Base-by-base conservation (phyloP, 2,797 vertebrate genomes). In the Limnodromus scolopaceus region DNA sequence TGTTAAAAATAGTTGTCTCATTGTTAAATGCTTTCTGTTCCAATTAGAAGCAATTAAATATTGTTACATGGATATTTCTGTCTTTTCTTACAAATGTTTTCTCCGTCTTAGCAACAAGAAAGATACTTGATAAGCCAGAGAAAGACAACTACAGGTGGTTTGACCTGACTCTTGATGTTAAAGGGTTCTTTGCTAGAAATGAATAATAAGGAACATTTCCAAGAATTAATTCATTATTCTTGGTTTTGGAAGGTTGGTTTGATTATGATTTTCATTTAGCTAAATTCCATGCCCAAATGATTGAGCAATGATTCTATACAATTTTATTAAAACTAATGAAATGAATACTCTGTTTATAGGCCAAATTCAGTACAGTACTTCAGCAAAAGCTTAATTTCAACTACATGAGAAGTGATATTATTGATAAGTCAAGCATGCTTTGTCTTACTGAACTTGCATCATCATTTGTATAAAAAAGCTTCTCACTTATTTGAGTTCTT, bases 281-380 rank as follows among this genome's bases (percentile, higher is more conserved):
- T 68, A 36, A 83, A 46, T 86, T 89, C 61, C 34, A 53, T 93
- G 19, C 25, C 61, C 51, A 92, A 89, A 89, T 91, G 20, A 18
- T 6, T 83, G 75, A 89, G 72, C 71, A 83, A 48, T 78, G 57
- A 93, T 85, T 95, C 71, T 28, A 43, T 83, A 66, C 39, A 80
- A 45, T 84, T 89, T 91, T 89, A 94, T 90, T 92, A 90, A 86
- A 94, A 86, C 34, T 57, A 92, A 94, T 95, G 85, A 78, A 94
- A 95, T 1, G 10, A 85, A 83, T 78, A 61, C 36, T 58, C 25
- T 81, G 63, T 77, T 95, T 92, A 45, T 86, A 90, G 79, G 79
- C 60, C 68, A 77, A 19, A 81, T 81, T 92, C 87, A 74, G 60
- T 70, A 24, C 19, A 22, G 58, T 86, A 61, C 63, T 92, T 86